phyloP scores from a whole-genome alignment of 2,113 vertebrate genomes.

The Lethenteron reissneri region DNA sequence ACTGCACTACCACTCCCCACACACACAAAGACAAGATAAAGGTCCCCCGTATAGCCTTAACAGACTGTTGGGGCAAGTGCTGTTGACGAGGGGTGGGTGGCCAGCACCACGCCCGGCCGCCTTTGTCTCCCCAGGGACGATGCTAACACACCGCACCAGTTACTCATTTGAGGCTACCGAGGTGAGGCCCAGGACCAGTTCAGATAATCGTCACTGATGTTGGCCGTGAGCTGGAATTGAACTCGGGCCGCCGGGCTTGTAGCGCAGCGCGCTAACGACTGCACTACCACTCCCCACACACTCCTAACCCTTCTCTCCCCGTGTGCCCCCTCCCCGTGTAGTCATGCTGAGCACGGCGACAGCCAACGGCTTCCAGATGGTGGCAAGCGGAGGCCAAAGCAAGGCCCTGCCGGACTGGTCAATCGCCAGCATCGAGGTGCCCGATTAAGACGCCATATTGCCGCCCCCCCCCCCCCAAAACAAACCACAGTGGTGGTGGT shows the following conservation, averaged over 20 bases:
- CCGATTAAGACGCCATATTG: too few species aligned
- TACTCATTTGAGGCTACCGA: not conserved
- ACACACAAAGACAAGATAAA: too few species aligned
- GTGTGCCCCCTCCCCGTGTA: slow-evolving; percentile 14
- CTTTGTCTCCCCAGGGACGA: too few species aligned
- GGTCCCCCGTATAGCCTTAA: too few species aligned
- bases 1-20: too few species aligned
- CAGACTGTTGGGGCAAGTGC: too few species aligned
- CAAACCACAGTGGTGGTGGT: too few species aligned
- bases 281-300: not conserved
- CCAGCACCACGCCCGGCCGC: too few species aligned
- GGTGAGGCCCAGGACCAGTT: not conserved
- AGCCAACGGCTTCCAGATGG: slow-evolving; percentile 96
- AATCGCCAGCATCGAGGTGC: slow-evolving; percentile 82
- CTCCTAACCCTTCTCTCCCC: not conserved
- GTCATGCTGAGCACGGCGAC: slow-evolving; percentile 82
- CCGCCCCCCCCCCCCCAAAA: too few species aligned
- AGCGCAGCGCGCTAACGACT: not conserved
- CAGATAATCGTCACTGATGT: not conserved
- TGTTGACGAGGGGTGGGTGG: too few species aligned
- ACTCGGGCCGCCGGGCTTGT: not conserved
- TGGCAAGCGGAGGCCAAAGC: slow-evolving; percentile 82
- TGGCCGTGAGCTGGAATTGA: not conserved
- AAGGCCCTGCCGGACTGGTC: slow-evolving; percentile 88
- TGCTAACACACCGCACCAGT: not conserved